Evolutionary conservation across 2,797 vertebrate genomes (phyloP).

Genomic region (Phrynocephalus vlangalii): DNA sequence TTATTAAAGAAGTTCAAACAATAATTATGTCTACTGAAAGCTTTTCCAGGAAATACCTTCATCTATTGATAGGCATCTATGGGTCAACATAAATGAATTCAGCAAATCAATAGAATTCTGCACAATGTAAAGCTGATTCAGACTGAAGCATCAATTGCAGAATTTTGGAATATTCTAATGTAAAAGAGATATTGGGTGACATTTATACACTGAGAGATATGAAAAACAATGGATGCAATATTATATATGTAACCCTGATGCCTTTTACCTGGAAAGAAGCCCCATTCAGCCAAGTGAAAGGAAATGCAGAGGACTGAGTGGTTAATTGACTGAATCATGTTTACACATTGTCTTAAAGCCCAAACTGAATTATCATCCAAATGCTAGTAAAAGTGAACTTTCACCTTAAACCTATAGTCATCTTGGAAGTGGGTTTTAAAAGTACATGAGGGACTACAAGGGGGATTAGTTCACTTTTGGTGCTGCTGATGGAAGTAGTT

Average conservation of each 20-base stretch:
- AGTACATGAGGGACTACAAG: not conserved
- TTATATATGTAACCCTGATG: not conserved
- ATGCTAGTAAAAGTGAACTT: not conserved
- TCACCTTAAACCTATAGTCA: not conserved
- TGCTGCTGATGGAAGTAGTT: not conserved
- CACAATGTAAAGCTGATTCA: not conserved
- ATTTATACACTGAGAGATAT: not conserved
- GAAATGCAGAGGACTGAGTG: not conserved
- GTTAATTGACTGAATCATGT: not conserved
- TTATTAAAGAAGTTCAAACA: slow-evolving; percentile 13
- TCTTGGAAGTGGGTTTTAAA: not conserved
- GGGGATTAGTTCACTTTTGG: not conserved
- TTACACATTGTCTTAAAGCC: not conserved
- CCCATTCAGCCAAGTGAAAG: not conserved
- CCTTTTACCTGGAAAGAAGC: not conserved
- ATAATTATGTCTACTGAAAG: slow-evolving; percentile 26
- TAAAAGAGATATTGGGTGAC: not conserved
- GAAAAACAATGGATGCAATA: not conserved
- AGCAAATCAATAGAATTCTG: slow-evolving; percentile 16
- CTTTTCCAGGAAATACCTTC: not conserved
- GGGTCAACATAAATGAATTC: not conserved
- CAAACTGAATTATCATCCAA: not conserved
- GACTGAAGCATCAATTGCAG: not conserved
- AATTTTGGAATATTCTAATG: not conserved
- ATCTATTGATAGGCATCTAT: not conserved